Conservation (phyloP, 2,888 invertebrate species). For the Portevinia maculata region DNA sequence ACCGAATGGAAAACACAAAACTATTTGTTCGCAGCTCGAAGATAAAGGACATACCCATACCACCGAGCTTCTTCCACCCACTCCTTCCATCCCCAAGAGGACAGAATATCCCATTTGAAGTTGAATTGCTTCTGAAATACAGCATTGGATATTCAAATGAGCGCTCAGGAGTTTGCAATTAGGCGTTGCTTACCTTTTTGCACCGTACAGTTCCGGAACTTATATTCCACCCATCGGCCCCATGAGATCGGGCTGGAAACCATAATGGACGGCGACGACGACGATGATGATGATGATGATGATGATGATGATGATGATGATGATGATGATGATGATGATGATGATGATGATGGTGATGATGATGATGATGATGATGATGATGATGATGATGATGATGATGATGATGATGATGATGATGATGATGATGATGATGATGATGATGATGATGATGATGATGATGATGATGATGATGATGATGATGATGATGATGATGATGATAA, state of each 20-base stretch:
- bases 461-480: constrained; percentile 23
- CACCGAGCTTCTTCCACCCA: background rate
- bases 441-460: constrained; percentile 18
- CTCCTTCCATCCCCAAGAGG: background rate
- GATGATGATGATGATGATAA: constrained; percentile 21
- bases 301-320: constrained; percentile 22
- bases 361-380: constrained; percentile 17
- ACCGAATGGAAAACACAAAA: constrained; percentile 17
- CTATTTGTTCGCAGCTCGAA: constrained; percentile 31
- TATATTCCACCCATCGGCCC: background rate
- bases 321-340: constrained; percentile 20
- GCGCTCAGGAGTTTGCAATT: constrained; percentile 63
- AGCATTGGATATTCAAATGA: constrained; percentile 67
- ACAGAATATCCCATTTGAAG: constrained; percentile 43
- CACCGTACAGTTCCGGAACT: constrained; percentile 18
- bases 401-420: constrained; percentile 20
- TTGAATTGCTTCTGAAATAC: constrained; percentile 60
- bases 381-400: constrained; percentile 22
- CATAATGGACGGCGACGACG: constrained; percentile 17
- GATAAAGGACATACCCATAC: constrained; percentile 11
- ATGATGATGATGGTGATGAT: constrained; percentile 25
- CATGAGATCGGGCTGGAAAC: constrained; percentile 19
- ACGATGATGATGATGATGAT: constrained; percentile 24
- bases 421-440: constrained; percentile 24
- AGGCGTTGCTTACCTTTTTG: constrained; percentile 63